Evolutionary conservation across 2,797 vertebrate genomes (phyloP), one percentile per base, ranked within the genome.

Genomic region (Champsocephalus esox): DNA sequence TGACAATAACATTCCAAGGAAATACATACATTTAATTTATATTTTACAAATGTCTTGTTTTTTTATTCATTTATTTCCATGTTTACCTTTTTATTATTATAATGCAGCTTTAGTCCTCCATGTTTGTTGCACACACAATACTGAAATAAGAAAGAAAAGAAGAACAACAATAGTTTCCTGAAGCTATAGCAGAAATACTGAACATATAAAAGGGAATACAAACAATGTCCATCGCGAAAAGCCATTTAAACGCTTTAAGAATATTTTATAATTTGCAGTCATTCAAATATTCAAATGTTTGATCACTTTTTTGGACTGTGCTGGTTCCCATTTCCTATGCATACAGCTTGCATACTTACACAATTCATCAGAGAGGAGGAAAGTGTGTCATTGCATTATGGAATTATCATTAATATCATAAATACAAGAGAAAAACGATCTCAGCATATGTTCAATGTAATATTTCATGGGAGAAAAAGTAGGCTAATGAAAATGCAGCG

Each of bases 371-470:
- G 70, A 61, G 14, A 52, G 4, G 12, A 46, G 14, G 50, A 79
- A 80, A 1, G 0, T 72, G 59, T 80, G 77, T 80, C 80, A 75
- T 12, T 19, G 52, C 74, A 57, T 66, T 77, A 75, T 80, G 63
- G 74, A 77, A 77, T 71, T 12, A 24, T 21, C 5, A 2, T 21
- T 65, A 73, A 70, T 66, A 3, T 21, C 61, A 70, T 70, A 64
- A 79, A 81, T 5, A 48, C 16, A 17, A n/a, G 51, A 3, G 5
- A n/a, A 69, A 75, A 54, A 62, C 24, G 41, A 41, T 52, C 59
- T 45, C 10, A 58, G 63, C 28, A 49, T 43, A 9, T 66, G 34
- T 58, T 45, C 13, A 62, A 65, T 63, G 0, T 41, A 56, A 63
- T 56, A 44, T 19, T 73, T 66, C 34, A 17, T 54, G 19, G 12